These are phyloP conservation scores for Theodoxus fluviatilis DNA, from an alignment of 2,888 invertebrate genomes.

Conservation along the genomic window DNA sequence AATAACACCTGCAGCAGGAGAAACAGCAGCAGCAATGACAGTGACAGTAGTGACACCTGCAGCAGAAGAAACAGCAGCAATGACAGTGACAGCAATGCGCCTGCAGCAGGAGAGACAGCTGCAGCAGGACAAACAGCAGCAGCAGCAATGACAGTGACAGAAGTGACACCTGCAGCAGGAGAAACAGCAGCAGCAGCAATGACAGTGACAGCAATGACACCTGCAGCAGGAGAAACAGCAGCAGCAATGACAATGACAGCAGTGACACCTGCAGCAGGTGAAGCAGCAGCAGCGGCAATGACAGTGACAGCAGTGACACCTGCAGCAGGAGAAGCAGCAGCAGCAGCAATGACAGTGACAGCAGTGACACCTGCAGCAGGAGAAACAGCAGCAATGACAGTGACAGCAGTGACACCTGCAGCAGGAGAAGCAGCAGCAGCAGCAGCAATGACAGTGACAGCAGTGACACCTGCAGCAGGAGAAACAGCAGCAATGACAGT, in stretches of 20 bases:
- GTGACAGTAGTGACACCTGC: background rate
- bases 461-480: background rate
- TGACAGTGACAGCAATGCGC: background rate
- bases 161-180: background rate
- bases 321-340: background rate
- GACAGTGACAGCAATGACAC: background rate
- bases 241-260: background rate
- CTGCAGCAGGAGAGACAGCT: background rate
- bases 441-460: background rate
- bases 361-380: background rate
- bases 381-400: background rate
- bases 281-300: background rate
- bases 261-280: background rate
- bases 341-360: background rate
- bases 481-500: background rate
- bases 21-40: background rate
- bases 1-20: background rate
- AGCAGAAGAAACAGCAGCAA: background rate
- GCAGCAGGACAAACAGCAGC: background rate
- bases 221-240: background rate
- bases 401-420: background rate
- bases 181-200: background rate
- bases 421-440: background rate
- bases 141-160: background rate
- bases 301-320: background rate